A percentile compares a stretch with the other conserved stretches of the same genome.
phyloP scores from a whole-genome alignment of 2,888 invertebrate species.

The Cryptocephalus primarius region DNA sequence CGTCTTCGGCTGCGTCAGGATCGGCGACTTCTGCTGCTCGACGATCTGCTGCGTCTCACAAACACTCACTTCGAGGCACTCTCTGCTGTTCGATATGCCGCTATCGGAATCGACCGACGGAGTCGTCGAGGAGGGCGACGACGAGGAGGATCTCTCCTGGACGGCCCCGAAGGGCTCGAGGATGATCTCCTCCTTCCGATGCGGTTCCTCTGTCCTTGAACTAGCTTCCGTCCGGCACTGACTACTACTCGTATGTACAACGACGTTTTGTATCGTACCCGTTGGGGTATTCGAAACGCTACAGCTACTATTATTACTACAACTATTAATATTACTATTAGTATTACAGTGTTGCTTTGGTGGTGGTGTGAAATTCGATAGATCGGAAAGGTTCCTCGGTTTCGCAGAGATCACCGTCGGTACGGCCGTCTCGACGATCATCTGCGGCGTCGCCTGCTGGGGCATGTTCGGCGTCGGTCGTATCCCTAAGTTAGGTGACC shows the following conservation, averaged over 20 bases:
- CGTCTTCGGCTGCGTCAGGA: slow-evolving; percentile 70
- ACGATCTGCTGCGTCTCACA: slow-evolving; percentile 20
- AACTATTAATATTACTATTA: background rate
- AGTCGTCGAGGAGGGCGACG: slow-evolving; percentile 18
- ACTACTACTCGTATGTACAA: background rate
- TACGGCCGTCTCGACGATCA: background rate
- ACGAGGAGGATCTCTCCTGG: slow-evolving; percentile 12
- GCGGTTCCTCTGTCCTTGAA: slow-evolving; percentile 15
- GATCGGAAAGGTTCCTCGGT: slow-evolving; percentile 2
- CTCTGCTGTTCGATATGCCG: slow-evolving; percentile 24
- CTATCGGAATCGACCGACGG: slow-evolving; percentile 30
- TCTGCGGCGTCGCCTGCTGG: background rate
- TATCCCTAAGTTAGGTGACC: slow-evolving; percentile 11
- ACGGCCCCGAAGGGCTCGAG: slow-evolving; percentile 7
- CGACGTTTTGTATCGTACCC: background rate
- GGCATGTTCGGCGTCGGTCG: background rate
- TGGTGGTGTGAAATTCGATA: slow-evolving; percentile 2
- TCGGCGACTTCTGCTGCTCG: slow-evolving; percentile 54
- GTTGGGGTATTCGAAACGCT: background rate
- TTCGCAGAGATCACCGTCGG: slow-evolving; percentile 1
- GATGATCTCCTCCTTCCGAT: slow-evolving; percentile 16
- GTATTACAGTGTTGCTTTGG: slow-evolving; percentile 20
- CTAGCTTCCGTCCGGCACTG: slow-evolving; percentile 13
- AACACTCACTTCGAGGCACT: slow-evolving; percentile 28
- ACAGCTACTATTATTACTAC: no score